Evolutionary conservation across 2,888 invertebrate genomes (phyloP).

Genomic region (Nasonovia ribisnigri): DNA sequence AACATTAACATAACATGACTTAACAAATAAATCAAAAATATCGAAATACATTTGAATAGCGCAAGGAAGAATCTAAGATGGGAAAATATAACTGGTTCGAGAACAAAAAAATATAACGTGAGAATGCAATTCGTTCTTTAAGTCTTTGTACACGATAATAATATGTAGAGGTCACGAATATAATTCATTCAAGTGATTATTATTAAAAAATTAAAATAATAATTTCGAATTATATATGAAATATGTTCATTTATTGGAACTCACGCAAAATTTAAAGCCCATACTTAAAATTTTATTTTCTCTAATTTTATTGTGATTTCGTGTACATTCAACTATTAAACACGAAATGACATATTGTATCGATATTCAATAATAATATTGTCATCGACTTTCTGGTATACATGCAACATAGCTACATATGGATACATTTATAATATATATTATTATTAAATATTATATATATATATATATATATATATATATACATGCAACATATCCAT

Average conservation of each 20-base stretch:
- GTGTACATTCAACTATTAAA: no score
- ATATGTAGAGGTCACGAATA: constrained; percentile 55
- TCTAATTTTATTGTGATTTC: not conserved
- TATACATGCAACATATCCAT: no score
- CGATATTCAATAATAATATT: not conserved
- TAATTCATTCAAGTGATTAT: constrained; percentile 45
- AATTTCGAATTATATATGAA: not conserved
- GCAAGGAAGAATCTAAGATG: constrained; percentile 26
- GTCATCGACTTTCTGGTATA: not conserved
- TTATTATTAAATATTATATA: no score
- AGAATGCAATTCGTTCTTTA: constrained; percentile 55
- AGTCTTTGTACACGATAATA: constrained; percentile 49
- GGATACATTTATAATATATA: not conserved
- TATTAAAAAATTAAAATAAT: not conserved
- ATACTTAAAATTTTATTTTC: constrained; percentile 8
- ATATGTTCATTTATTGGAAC: constrained; percentile 11
- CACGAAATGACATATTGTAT: not conserved
- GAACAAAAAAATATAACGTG: constrained; percentile 54
- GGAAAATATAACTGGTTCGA: constrained; percentile 35
- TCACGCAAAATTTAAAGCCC: not conserved
- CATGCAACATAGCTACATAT: not conserved
- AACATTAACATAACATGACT: not conserved
- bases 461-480: no score
- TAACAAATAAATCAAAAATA: constrained; percentile 48
- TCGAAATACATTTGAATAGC: constrained; percentile 31